Evolutionary conservation across 2,888 invertebrate genomes (phyloP).

Genomic region (Phortica okadai): DNA sequence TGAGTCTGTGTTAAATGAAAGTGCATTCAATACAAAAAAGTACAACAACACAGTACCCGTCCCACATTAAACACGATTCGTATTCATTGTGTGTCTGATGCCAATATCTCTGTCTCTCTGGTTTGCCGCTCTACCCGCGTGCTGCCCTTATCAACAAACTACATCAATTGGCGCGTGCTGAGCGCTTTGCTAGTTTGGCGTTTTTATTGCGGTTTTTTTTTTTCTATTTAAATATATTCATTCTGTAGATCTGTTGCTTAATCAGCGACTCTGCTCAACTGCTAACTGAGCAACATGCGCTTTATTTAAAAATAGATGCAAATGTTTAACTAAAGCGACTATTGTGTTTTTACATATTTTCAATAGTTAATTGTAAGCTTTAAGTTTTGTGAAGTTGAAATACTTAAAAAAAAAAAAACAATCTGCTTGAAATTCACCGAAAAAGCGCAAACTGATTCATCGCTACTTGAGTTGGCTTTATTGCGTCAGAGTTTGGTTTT

Average conservation of each 20-base stretch:
- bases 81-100: conserved; percentile 12
- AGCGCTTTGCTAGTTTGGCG: background rate
- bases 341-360: background rate
- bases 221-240: conserved; percentile 1
- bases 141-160: background rate
- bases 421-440: background rate
- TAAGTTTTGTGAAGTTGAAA: no score
- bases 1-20: conserved; percentile 32
- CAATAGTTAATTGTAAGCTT: no score
- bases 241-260: conserved; percentile 24
- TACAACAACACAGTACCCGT: background rate
- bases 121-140: background rate
- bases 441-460: background rate
- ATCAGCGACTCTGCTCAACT: conserved; percentile 16
- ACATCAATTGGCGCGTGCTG: conserved; percentile 46
- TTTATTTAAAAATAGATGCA: conserved; percentile 16
- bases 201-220: conserved; percentile 4
- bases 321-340: background rate
- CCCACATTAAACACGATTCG: background rate
- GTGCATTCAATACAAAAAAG: conserved; percentile 33
- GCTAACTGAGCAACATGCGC: background rate
- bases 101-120: background rate
- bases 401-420: no score
- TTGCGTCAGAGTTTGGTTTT: conserved; percentile 18
- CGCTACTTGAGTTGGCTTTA: background rate